phyloP scores from a whole-genome alignment of 2,888 invertebrate species.

The Melipona bicolor region DNA sequence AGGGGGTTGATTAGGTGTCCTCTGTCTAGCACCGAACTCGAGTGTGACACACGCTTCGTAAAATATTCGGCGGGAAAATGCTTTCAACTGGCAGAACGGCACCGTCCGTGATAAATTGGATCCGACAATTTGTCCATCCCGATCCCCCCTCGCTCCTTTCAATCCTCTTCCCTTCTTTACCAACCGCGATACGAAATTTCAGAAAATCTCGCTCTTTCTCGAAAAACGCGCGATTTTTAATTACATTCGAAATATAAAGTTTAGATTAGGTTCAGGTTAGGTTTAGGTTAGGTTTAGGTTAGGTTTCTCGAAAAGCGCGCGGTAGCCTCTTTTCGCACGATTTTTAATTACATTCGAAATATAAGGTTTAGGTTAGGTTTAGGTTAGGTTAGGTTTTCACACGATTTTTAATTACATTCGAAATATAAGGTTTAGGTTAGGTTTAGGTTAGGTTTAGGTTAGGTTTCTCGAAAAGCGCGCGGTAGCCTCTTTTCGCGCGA shows the following conservation, averaged over 20 bases:
- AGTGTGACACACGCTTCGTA: conserved; percentile 52
- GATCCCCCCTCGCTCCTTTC: background rate
- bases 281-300: no score
- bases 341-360: background rate
- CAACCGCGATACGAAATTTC: background rate
- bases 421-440: background rate
- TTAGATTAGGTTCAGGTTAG: no score
- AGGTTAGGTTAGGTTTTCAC: no score
- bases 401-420: background rate
- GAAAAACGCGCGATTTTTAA: background rate
- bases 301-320: background rate
- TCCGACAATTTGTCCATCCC: conserved; percentile 50
- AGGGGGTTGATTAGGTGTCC: conserved; percentile 65
- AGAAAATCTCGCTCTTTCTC: background rate
- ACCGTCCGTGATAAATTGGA: conserved; percentile 46
- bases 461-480: background rate
- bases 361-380: no score
- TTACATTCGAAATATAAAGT: background rate
- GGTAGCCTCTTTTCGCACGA: background rate
- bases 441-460: no score
- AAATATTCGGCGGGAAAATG: conserved; percentile 58
- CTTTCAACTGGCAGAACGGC: conserved; percentile 39
- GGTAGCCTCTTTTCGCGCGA: background rate
- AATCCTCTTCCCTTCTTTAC: background rate
- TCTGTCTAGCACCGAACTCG: conserved; percentile 46